Conservation (phyloP, 2,888 invertebrate species). For the Chymomyza caudatula region DNA sequence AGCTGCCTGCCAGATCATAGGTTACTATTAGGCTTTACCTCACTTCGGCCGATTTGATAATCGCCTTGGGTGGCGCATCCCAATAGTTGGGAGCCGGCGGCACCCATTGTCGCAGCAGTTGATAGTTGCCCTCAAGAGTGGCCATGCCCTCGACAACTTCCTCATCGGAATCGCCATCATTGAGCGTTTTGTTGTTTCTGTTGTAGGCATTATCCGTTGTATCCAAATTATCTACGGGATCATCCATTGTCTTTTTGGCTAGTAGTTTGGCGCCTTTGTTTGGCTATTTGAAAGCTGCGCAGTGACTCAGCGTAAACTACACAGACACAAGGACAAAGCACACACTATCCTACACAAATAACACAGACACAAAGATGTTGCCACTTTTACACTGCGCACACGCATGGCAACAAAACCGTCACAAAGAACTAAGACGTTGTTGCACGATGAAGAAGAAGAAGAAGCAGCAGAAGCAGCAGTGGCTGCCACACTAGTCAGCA, state of each 20-base stretch:
- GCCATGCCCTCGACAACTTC: conserved; percentile 78
- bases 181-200: conserved; percentile 49
- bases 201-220: conserved; percentile 40
- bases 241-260: conserved; percentile 60
- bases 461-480: conserved; percentile 28
- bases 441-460: conserved; percentile 5
- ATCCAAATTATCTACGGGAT: conserved; percentile 66
- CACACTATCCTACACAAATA: conserved; percentile 9
- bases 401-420: conserved; percentile 1
- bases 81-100: conserved; percentile 78
- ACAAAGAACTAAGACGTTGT: conserved; percentile 37
- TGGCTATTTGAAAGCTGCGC: conserved; percentile 25
- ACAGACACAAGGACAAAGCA: conserved; percentile 19
- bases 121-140: conserved; percentile 77
- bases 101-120: conserved; percentile 77
- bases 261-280: conserved; percentile 52
- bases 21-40: conserved; percentile 60
- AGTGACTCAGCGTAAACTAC: conserved; percentile 48
- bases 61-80: conserved; percentile 77
- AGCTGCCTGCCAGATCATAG: no score
- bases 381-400: neutral
- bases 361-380: conserved; percentile 1
- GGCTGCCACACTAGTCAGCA: no score
- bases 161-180: conserved; percentile 75
- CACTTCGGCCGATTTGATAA: conserved; percentile 77